Percentiles rank a stretch among this genome's conserved stretches.
Conservation (phyloP, 1,140 invertebrate species). For the Drosophila cardini region DNA sequence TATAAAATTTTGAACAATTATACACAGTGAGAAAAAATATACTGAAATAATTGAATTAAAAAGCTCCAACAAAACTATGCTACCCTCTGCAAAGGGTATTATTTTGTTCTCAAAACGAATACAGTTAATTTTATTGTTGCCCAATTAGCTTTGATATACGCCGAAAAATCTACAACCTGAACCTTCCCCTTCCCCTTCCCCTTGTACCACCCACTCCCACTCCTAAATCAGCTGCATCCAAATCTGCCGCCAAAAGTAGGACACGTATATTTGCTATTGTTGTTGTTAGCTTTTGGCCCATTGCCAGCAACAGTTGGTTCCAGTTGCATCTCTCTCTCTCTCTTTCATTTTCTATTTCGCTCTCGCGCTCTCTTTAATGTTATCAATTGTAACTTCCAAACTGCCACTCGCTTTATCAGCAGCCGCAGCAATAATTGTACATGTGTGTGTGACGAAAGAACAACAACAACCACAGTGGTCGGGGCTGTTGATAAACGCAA, state of each 20-base stretch:
- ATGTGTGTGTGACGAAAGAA: constrained; percentile 27
- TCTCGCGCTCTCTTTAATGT: constrained; percentile 3
- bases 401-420: constrained; percentile 50
- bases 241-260: constrained; percentile 47
- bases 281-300: constrained; percentile 38
- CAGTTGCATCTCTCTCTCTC: not conserved
- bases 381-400: constrained; percentile 50
- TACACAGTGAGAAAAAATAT: too few relatives aligned
- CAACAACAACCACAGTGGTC: constrained; percentile 24
- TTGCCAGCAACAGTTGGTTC: constrained; percentile 47
- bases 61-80: not conserved
- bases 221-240: constrained; percentile 16
- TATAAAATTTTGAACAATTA: too few relatives aligned
- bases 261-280: constrained; percentile 48
- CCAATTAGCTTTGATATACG: constrained; percentile 34
- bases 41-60: not conserved
- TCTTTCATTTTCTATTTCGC: not conserved
- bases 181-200: too few relatives aligned
- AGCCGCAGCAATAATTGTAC: constrained; percentile 2
- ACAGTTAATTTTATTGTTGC: constrained; percentile 40
- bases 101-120: not conserved
- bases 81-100: not conserved
- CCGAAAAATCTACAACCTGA: constrained; percentile 14
- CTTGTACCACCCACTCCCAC: not conserved
- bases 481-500: constrained; percentile 50